Evolutionary conservation across 2,888 invertebrate species (phyloP).

Genomic region (Brenthis hecate): DNA sequence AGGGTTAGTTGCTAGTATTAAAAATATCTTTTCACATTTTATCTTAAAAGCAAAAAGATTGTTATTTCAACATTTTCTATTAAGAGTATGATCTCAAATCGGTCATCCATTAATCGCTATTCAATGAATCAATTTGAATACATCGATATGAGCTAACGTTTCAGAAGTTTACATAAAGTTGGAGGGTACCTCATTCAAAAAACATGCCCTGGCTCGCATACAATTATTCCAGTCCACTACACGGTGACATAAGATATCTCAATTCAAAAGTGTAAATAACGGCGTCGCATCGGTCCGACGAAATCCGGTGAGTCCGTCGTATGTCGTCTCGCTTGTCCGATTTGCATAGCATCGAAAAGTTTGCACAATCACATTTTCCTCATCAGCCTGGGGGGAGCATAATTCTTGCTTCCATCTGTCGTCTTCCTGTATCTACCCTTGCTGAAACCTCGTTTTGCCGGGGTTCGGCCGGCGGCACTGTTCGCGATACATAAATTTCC

Average conservation of each 20-base stretch:
- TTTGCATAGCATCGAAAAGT: conserved; percentile 80
- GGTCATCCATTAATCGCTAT: conserved; percentile 60
- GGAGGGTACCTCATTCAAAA: conserved; percentile 60
- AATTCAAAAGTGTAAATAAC: conserved; percentile 65
- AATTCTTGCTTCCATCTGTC: conserved; percentile 80
- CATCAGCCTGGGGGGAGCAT: conserved; percentile 80
- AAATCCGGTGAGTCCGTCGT: conserved; percentile 59
- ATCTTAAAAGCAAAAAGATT: conserved; percentile 4
- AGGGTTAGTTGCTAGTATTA: neutral
- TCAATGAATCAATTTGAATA: conserved; percentile 74
- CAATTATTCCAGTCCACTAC: conserved; percentile 52
- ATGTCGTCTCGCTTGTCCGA: conserved; percentile 69
- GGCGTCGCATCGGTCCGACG: conserved; percentile 56
- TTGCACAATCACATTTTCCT: conserved; percentile 81
- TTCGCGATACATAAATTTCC: conserved; percentile 81
- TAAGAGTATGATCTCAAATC: conserved; percentile 58
- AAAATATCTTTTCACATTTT: conserved; percentile 8
- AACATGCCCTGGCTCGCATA: conserved; percentile 54
- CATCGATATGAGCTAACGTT: conserved; percentile 58
- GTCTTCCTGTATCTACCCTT: conserved; percentile 79
- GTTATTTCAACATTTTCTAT: conserved; percentile 52
- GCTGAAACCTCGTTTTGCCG: conserved; percentile 71
- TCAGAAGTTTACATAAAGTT: conserved; percentile 65
- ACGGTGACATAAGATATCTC: conserved; percentile 54
- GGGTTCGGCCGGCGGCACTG: conserved; percentile 74